phyloP scores from a whole-genome alignment of 2,888 invertebrate species.

The Scaptodrosophila latifasciaeformis region DNA sequence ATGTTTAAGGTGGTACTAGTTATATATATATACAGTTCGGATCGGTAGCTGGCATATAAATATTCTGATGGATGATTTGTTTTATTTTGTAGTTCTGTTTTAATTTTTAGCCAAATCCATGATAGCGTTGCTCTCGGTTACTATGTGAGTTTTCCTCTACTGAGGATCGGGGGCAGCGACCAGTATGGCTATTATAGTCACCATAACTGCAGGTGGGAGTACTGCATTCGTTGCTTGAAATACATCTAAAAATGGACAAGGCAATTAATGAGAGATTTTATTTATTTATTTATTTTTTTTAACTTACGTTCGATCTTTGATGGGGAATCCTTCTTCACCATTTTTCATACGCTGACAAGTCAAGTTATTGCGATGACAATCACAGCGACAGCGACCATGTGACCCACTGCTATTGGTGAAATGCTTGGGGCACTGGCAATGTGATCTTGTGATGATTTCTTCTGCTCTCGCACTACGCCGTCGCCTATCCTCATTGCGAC shows the following conservation, averaged over 20 bases:
- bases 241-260: slow-evolving; percentile 55
- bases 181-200: slow-evolving; percentile 56
- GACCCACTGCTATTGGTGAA: slow-evolving; percentile 58
- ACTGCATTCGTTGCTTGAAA: slow-evolving; percentile 63
- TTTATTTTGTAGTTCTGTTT: too few relatives aligned
- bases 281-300: too few relatives aligned
- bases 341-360: slow-evolving; percentile 79
- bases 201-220: slow-evolving; percentile 71
- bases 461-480: slow-evolving; percentile 34
- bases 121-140: slow-evolving; percentile 35
- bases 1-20: slow-evolving; percentile 1
- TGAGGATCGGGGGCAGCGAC: slow-evolving; percentile 71
- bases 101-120: slow-evolving; percentile 52
- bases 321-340: slow-evolving; percentile 80
- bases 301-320: slow-evolving; percentile 79
- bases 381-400: slow-evolving; percentile 78
- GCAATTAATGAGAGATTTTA: too few relatives aligned
- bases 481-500: slow-evolving; percentile 26
- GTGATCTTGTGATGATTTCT: not conserved
- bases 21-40: slow-evolving; percentile 52
- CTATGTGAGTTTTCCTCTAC: too few relatives aligned
- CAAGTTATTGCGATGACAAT: slow-evolving; percentile 79
- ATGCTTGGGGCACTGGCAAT: slow-evolving; percentile 66
- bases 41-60: slow-evolving; percentile 21
- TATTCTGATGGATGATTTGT: too few relatives aligned